Evolutionary conservation across 2,888 invertebrate species (phyloP), one percentile per base, ranked within the genome.

Genomic region (Lithophane socia): DNA sequence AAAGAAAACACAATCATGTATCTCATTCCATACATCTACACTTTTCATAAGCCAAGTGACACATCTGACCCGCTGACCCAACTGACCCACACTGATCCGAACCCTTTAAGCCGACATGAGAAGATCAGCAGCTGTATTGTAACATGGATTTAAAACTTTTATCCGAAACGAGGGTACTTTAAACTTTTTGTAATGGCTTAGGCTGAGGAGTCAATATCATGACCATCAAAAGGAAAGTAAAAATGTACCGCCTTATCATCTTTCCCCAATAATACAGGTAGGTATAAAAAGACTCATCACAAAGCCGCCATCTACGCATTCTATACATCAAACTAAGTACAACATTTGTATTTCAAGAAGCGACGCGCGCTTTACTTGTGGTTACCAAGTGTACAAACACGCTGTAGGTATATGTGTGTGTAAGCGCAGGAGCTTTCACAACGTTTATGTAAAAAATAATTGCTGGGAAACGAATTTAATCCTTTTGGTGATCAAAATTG

Each of bases 21-120:
- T n/a, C 49, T 75, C 13, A 29, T 29, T 37, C 21, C 37, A 60
- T 8, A 56, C n/a, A 2, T 42, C 8, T 29, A 29, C 12, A 60
- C 47, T 16, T 64, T 65, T 68, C 67, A 77, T 80, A 65, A 80
- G 68, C 10, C 16, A 0, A 56, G 42, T 49, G 42, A 47, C 67
- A 16, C 7, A 24, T 13, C 21, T 74, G 69, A 52, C 61, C 54
- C 56, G 0, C 24, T 49, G 47, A 61, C 70, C 77, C 49, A 0
- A 10, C 29, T 49, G 76, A 54, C 24, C 64, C 52, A 0, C 24
- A 10, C 37, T 67, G 70, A 80, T 68, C 80, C 73, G 10, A 29
- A 65, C 77, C 81, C 81, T 81, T 60, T 77, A 60, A 77, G 16
- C 67, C 2, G 24, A 12, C 81, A 65, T 81, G 81, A 65, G 81